A percentile compares a stretch with the other conserved stretches of the same genome.
These are phyloP conservation scores for Amphiprion percula DNA, from an alignment of 2,113 vertebrate species.

Conservation along the genomic window DNA sequence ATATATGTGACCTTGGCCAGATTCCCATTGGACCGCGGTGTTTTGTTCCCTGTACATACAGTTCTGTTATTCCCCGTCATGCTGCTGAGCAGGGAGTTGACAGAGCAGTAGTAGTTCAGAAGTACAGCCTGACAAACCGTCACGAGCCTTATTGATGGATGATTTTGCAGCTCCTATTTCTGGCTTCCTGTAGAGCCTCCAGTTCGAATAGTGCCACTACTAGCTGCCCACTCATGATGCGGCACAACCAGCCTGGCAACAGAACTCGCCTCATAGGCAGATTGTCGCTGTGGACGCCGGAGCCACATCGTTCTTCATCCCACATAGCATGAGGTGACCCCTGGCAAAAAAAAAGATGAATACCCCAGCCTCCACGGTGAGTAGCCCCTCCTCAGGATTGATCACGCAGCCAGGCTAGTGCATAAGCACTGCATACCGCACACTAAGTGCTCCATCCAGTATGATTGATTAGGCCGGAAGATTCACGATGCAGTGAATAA, in stretches of 20 bases:
- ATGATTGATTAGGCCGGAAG: slow-evolving; percentile 62
- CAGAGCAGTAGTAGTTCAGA: slow-evolving; percentile 47
- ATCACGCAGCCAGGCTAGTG: slow-evolving; percentile 48
- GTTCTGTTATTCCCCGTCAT: slow-evolving; percentile 17
- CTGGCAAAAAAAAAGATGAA: slow-evolving; percentile 48
- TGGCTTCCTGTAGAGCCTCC: slow-evolving; percentile 51
- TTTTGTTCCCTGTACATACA: neutral
- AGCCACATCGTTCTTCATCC: slow-evolving; percentile 10
- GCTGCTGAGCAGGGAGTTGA: slow-evolving; percentile 36
- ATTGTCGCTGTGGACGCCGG: slow-evolving; percentile 30
- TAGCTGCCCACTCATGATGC: slow-evolving; percentile 60
- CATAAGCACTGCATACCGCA: slow-evolving; percentile 42
- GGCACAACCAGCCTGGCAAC: slow-evolving; percentile 46
- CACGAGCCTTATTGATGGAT: slow-evolving; percentile 58
- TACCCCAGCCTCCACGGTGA: slow-evolving; percentile 10
- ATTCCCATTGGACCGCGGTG: neutral
- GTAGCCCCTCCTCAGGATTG: slow-evolving; percentile 41
- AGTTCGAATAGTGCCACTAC: slow-evolving; percentile 37
- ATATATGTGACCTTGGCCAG: slow-evolving; percentile 31
- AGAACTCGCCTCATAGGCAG: slow-evolving; percentile 51
- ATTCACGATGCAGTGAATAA: slow-evolving; percentile 38
- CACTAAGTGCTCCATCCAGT: slow-evolving; percentile 50
- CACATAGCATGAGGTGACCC: slow-evolving; percentile 54
- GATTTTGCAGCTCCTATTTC: slow-evolving; percentile 69
- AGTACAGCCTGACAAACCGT: slow-evolving; percentile 36